Evolutionary conservation across 2,113 vertebrate genomes (phyloP).

Genomic region (Sardina pilchardus): DNA sequence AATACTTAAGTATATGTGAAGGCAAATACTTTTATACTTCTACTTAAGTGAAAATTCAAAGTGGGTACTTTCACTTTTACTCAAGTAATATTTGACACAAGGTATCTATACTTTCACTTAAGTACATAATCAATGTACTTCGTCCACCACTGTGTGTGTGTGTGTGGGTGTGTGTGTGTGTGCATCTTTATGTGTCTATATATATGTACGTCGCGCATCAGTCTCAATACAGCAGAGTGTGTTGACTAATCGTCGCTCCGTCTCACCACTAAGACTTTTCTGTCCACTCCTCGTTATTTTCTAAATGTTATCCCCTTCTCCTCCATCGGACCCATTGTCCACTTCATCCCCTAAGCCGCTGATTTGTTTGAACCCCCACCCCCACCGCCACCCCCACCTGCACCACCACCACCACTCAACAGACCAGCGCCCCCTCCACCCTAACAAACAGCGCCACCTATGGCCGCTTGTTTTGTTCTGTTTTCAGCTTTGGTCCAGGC

Average conservation of each 20-base stretch:
- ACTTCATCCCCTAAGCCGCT: not conserved
- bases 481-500: not conserved
- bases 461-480: not conserved
- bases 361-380: not conserved
- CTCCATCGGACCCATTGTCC: not conserved
- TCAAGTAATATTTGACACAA: no score
- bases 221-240: not conserved
- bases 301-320: not conserved
- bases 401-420: not conserved
- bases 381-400: not conserved
- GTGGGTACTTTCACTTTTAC: no score
- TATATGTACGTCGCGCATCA: not conserved
- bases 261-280: not conserved
- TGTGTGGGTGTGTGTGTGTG: constrained; percentile 11
- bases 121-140: no score
- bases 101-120: no score
- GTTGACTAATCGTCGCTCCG: not conserved
- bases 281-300: not conserved
- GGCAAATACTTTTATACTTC: no score
- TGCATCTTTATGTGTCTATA: not conserved
- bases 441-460: not conserved
- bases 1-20: no score
- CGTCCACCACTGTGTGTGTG: not conserved
- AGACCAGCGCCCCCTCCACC: not conserved
- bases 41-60: no score